Base-by-base conservation (phyloP, 2,888 invertebrate genomes). In the Ichneumoninae sp. region DNA sequence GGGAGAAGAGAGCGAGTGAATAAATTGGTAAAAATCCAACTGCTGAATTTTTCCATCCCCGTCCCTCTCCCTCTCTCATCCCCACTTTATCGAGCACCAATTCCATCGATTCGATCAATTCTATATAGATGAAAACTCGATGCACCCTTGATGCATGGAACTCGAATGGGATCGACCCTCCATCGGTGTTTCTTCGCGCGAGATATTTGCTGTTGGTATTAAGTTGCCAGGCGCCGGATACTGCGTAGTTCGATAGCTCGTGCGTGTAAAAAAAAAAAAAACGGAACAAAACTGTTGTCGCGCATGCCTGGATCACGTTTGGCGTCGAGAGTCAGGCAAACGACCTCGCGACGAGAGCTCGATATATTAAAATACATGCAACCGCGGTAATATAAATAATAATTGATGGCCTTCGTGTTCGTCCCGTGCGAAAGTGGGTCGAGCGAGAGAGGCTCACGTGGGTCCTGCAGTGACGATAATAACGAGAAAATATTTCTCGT, bases 401-500 rank as follows among this genome's bases (percentile, higher is more conserved):
- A 84, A 84, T 84, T 84, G 84, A 84, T 84, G 84, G 81, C 66
- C 75, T 84, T 78, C 78, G 81, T 84, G 81, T 84, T 84, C 79
- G 79, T 81, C 57, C 70, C 57, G 74, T 44, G 66, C 50, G 66
- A 84, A 84, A 84, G 81, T 84, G 52, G 84, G 84, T 84, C 84
- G 81, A 62, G 62, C 66, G 57, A 26, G 70, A 62, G 65, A 62
- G 62, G 50, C 75, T 74, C 57, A 22, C 81, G 74, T 33, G 65
- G 22, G 30, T 54, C 36, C 77, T 66, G 52, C 60, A 50, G 50
- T 52, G 30, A 70, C 66, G 82, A 84, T 79, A 62, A 71, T 82
- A 84, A 84, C 79, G 82, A 84, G 82, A 84, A 84, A 84, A 84
- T 82, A 84, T 84, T 80, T 71, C 84, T 71, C 79, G 79, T 80